These are phyloP conservation scores for Bambusicola thoracicus DNA, from an alignment of 2,113 vertebrate genomes.

Conservation along the genomic window DNA sequence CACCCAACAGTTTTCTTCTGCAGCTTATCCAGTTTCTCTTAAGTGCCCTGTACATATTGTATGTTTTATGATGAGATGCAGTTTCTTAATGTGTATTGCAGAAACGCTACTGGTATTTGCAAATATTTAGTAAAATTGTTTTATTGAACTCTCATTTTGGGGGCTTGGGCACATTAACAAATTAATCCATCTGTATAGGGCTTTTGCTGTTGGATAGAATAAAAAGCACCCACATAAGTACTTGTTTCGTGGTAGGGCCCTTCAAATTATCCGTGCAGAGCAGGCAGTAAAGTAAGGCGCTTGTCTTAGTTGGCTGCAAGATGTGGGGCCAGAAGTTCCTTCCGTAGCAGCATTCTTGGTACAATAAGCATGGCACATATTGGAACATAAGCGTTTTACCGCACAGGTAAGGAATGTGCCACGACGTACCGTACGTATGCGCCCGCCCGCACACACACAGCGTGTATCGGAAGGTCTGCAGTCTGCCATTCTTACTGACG, in stretches of 20 bases:
- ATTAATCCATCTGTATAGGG: conserved; percentile 85
- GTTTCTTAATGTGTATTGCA: conserved; percentile 87
- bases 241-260: conserved; percentile 73
- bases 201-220: conserved; percentile 89
- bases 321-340: conserved; percentile 72
- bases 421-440: conserved; percentile 61
- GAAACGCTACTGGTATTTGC: conserved; percentile 88
- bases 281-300: conserved; percentile 72
- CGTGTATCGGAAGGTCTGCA: conserved; percentile 70
- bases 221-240: conserved; percentile 71
- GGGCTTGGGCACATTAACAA: conserved; percentile 90
- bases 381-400: conserved; percentile 77
- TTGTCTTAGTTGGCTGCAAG: conserved; percentile 70
- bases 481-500: conserved; percentile 63
- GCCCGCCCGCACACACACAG: conserved; percentile 48
- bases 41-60: conserved; percentile 97
- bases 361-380: conserved; percentile 75
- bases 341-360: conserved; percentile 74
- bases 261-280: conserved; percentile 69
- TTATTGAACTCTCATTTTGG: conserved; percentile 88
- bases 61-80: conserved; percentile 90
- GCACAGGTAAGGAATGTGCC: conserved; percentile 86
- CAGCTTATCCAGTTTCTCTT: conserved; percentile 99
- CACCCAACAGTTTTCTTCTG: conserved; percentile 99
- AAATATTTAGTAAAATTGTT: conserved; percentile 85